These are phyloP conservation scores for Drosophila mimica DNA, from an alignment of 2,888 invertebrate species.

Conservation along the genomic window DNA sequence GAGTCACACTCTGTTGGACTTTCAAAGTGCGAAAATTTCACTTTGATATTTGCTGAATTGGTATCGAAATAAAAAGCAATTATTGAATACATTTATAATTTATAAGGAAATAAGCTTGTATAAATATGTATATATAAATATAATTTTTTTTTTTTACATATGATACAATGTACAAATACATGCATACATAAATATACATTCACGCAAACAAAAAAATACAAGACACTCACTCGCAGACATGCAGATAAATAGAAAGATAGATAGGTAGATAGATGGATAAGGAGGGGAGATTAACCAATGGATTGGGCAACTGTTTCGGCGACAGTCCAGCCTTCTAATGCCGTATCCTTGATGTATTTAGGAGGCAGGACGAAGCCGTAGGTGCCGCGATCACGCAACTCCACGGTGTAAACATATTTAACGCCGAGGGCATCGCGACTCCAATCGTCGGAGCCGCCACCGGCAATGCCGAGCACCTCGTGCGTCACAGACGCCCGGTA, in stretches of 20 bases:
- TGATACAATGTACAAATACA: constrained; percentile 46
- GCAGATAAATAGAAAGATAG: constrained; percentile 4
- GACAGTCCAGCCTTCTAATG: constrained; percentile 79
- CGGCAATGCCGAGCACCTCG: constrained; percentile 82
- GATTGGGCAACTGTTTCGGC: constrained; percentile 81
- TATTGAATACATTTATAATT: constrained; percentile 12
- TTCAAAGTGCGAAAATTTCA: neutral
- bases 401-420: constrained; percentile 83
- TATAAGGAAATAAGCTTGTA: constrained; percentile 6
- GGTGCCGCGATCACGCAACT: constrained; percentile 82
- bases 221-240: constrained; percentile 6
- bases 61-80: neutral
- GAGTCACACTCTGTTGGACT: neutral
- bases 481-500: constrained; percentile 80
- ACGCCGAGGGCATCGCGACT: constrained; percentile 72
- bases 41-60: neutral
- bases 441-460: constrained; percentile 85
- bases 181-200: constrained; percentile 54
- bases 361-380: constrained; percentile 82
- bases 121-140: constrained; percentile 1
- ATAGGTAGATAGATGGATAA: neutral
- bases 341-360: constrained; percentile 78
- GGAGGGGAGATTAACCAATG: constrained; percentile 38
- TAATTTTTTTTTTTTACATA: constrained; percentile 41
- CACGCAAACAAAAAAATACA: constrained; percentile 10